Evolutionary conservation across 2,113 vertebrate species (phyloP), one percentile per base, ranked within the genome.

Genomic region (Psilopsiagon aurifrons): DNA sequence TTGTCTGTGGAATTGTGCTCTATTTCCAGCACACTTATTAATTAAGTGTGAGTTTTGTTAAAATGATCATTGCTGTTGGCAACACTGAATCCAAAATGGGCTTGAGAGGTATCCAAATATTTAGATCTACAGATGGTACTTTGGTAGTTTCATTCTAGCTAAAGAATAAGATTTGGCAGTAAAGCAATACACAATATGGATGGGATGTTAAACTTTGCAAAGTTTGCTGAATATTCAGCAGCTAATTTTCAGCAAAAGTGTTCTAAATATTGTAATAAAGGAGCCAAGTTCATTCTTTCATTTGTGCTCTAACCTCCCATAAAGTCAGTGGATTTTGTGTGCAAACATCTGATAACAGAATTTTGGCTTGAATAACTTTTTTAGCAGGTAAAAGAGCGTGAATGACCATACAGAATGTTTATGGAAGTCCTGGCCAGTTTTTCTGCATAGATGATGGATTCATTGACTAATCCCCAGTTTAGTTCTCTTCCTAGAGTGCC

Each of bases 51-150:
- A 74, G 18, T 71, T 94, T 86, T 74, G 31, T 92, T 54, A 88
- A 90, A 92, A 92, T 4, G 0, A 83, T 90, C n/a, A 33, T 60
- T 88, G 15, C 11, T 4, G 3, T 74, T 93, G 77, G 37, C 49
- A 90, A 51, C 11, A 46, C 37, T 90, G 59, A 87, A 81, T 77
- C 28, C 51, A 92, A 71, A 77, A 78, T 63, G 33, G 67, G 9
- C 60, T 90, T 81, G 92, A 90, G 68, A 93, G 8, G 5, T 59
- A 83, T 88, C 64, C 88, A 97, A 81, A 94, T 94, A 88, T 92
- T 94, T 94, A 77, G 59, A 80, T 67, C 63, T 59, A 46, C 90
- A 97, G 96, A 95, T 94, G 95, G 86, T 67, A 67, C 37, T 90
- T 92, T 29, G 20, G 55, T 83, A 81, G 16, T 35, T 93, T 90